Conservation (phyloP, 2,113 vertebrate genomes). For the Takifugu flavidus region DNA sequence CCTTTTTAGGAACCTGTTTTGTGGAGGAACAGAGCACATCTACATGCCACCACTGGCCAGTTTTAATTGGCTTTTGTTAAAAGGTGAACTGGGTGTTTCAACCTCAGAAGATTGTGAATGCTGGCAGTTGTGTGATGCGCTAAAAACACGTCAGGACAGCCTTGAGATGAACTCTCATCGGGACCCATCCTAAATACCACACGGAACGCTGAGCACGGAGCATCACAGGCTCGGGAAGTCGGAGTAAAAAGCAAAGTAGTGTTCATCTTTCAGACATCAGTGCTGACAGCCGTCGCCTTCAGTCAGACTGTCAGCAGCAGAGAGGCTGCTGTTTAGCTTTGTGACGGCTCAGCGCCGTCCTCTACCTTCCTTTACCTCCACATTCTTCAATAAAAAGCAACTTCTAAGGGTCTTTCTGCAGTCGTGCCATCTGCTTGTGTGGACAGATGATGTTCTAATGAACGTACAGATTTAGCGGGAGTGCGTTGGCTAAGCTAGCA, state of each 20-base stretch:
- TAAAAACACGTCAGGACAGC: conserved; percentile 35
- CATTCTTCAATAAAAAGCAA: no score
- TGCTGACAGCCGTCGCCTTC: conserved; percentile 20
- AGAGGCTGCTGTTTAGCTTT: background rate
- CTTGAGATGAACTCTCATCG: conserved; percentile 52
- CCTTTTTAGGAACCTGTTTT: background rate
- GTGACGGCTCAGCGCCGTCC: no score
- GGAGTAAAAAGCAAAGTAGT: conserved; percentile 21
- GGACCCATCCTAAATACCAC: conserved; percentile 38
- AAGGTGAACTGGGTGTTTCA: conserved; percentile 33
- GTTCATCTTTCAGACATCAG: conserved; percentile 25
- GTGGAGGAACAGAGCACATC: background rate
- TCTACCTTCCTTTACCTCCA: no score
- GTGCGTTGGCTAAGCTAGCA: background rate
- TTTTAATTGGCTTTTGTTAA: conserved; percentile 37
- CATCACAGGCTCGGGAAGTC: conserved; percentile 36
- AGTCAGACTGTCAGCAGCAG: conserved; percentile 15
- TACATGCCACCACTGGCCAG: conserved; percentile 32
- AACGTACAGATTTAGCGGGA: no score
- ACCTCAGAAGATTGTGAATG: conserved; percentile 33
- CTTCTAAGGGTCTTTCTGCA: no score
- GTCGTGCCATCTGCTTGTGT: no score
- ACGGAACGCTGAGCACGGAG: conserved; percentile 28
- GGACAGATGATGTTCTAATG: no score
- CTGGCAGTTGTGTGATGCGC: conserved; percentile 24